Percentiles rank a stretch among this genome's conserved stretches.
Conservation (phyloP, 2,113 vertebrate genomes). For the Alectura lathami region DNA sequence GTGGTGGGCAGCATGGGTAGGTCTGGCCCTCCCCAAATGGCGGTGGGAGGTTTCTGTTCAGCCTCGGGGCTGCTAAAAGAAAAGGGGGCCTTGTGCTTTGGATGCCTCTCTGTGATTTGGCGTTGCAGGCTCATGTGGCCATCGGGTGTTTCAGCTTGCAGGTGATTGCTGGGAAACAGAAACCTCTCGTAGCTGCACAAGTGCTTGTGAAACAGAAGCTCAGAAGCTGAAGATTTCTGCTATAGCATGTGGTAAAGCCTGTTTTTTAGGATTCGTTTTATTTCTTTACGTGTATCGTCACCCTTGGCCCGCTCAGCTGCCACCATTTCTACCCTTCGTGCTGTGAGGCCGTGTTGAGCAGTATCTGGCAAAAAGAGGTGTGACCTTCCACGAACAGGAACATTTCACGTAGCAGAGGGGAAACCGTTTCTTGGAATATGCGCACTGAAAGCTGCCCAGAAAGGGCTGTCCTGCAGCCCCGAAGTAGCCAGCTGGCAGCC, state of each 20-base stretch:
- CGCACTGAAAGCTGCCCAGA: background rate
- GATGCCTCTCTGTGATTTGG: background rate
- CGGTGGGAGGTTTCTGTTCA: background rate
- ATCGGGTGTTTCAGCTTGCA: background rate
- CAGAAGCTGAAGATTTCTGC: background rate
- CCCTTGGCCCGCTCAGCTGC: background rate
- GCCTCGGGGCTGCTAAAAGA: background rate
- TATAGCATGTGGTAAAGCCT: background rate
- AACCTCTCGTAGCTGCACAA: background rate
- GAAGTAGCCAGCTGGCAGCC: background rate
- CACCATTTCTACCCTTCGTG: background rate
- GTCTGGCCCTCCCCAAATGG: background rate
- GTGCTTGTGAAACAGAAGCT: background rate
- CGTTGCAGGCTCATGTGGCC: background rate
- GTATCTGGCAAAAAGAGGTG: background rate
- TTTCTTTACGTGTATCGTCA: background rate
- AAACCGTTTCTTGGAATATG: background rate
- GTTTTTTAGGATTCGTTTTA: background rate
- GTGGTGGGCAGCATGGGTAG: fast-evolving
- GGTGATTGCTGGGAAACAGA: background rate
- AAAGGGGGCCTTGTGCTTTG: background rate
- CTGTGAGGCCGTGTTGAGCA: background rate
- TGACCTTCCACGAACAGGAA: background rate
- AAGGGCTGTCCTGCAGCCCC: background rate
- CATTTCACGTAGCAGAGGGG: background rate